These are phyloP conservation scores for Troides aeacus DNA, from an alignment of 2,888 invertebrate species.

Conservation along the genomic window DNA sequence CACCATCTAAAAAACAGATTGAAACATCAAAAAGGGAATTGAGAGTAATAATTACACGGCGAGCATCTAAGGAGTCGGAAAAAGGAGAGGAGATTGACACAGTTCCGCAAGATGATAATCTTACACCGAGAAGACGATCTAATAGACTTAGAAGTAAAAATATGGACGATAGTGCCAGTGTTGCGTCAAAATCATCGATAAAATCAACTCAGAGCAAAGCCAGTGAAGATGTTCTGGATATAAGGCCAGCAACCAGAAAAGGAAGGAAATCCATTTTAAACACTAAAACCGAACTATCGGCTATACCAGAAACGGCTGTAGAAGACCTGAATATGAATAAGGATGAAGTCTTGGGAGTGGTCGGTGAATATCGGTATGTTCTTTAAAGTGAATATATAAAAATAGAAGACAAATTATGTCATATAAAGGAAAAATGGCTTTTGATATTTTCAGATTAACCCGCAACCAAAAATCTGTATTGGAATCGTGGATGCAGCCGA, in stretches of 20 bases:
- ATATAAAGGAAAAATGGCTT: neutral
- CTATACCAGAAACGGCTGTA: slow-evolving; percentile 64
- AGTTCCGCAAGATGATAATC: slow-evolving; percentile 44
- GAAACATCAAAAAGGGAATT: slow-evolving; percentile 62
- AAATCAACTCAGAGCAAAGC: slow-evolving; percentile 50
- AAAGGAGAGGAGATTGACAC: slow-evolving; percentile 50
- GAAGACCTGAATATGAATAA: slow-evolving; percentile 44
- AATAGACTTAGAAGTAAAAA: slow-evolving; percentile 50
- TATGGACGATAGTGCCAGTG: slow-evolving; percentile 61
- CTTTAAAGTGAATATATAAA: neutral
- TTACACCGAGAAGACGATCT: slow-evolving; percentile 56
- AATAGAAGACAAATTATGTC: too few species aligned
- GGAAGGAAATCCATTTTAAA: slow-evolving; percentile 56
- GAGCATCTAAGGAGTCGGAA: slow-evolving; percentile 64
- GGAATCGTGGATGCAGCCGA: slow-evolving; percentile 47
- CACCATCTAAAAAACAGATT: slow-evolving; percentile 40
- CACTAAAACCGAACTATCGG: slow-evolving; percentile 65
- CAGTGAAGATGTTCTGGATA: slow-evolving; percentile 49
- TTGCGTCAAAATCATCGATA: slow-evolving; percentile 57
- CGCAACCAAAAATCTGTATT: slow-evolving; percentile 69
- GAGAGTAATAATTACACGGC: slow-evolving; percentile 61
- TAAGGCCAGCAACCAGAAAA: slow-evolving; percentile 46
- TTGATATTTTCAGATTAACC: slow-evolving; percentile 47
- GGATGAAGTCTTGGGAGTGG: neutral
- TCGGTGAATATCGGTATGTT: slow-evolving; percentile 6